A percentile compares a stretch with the other conserved stretches of the same genome.
These are phyloP conservation scores for Diadophis punctatus DNA, from an alignment of 2,113 vertebrate species.

Conservation along the genomic window DNA sequence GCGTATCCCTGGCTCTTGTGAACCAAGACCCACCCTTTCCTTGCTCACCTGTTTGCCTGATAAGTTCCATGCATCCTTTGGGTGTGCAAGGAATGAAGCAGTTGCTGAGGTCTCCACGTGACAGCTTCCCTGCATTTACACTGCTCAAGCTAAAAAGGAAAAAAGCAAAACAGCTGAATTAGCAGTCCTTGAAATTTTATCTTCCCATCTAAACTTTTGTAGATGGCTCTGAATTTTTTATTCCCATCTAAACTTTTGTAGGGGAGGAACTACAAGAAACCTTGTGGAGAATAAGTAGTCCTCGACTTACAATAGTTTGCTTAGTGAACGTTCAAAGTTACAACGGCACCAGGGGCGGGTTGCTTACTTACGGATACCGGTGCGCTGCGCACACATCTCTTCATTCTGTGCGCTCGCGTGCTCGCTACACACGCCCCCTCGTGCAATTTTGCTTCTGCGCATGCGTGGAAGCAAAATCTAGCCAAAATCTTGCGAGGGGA, in stretches of 20 bases:
- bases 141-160: constrained; percentile 80
- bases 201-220: background rate
- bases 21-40: background rate
- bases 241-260: background rate
- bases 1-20: too few relatives aligned
- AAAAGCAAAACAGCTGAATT: constrained; percentile 30
- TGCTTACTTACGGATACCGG: too few relatives aligned
- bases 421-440: too few relatives aligned
- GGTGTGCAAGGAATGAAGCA: constrained; percentile 97
- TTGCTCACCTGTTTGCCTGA: constrained; percentile 83
- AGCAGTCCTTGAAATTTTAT: background rate
- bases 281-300: background rate
- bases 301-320: too few relatives aligned
- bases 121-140: constrained; percentile 91
- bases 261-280: background rate
- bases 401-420: too few relatives aligned
- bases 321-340: too few relatives aligned
- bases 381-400: too few relatives aligned
- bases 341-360: too few relatives aligned
- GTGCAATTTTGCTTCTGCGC: too few relatives aligned
- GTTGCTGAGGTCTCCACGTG: constrained; percentile 87
- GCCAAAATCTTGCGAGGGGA: too few relatives aligned
- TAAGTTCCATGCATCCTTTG: constrained; percentile 96
- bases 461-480: too few relatives aligned
- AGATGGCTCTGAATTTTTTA: background rate